Evolutionary conservation across 2,797 vertebrate genomes (phyloP), one percentile per base, ranked within the genome.

Genomic region (Loris lydekkerianus): DNA sequence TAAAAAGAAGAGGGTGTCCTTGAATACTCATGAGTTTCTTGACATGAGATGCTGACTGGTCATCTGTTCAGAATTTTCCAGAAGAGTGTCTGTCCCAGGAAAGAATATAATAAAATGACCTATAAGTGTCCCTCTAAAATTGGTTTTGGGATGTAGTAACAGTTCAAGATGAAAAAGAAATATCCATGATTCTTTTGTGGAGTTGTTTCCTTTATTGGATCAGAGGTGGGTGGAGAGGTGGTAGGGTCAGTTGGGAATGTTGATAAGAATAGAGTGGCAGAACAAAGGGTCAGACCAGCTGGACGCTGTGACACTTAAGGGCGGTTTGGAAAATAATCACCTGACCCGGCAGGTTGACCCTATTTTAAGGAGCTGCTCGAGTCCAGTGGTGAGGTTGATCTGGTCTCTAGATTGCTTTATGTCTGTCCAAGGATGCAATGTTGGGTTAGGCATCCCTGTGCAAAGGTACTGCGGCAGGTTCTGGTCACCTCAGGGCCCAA

Each of bases 71-170:
- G 72, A 73, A 65, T 23, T 31, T 53, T 89, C 27, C 37, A 43
- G 72, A 86, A 25, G 31, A 46, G 70, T 70, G 93, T 95, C 60
- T 96, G 77, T 25, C 21, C 49, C 43, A 78, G 61, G 21, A 92
- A 56, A 73, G n/a, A 0, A 15, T 72, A n/a, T 46, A 56, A 53
- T n/a, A 40, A 53, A 84, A 90, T 61, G 46, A 76, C 20, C 20
- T 27, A 10, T 63, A 34, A 92, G n/a, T 82, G 34, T 2, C 27
- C 17, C 94, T 88, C 63, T 83, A 49, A 77, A 89, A 70, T 37
- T 58, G 40, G 43, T 86, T 82, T 69, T 83, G 43, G 40, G 72
- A 49, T 46, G 15, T 15, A 53, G n/a, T 82, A 53, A 87, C 14
- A 77, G 15, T 65, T 86, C 2, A 70, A 81, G 60, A 72, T 0